Evolutionary conservation across 2,113 vertebrate species (phyloP).

Genomic region (Cichladusa arquata): DNA sequence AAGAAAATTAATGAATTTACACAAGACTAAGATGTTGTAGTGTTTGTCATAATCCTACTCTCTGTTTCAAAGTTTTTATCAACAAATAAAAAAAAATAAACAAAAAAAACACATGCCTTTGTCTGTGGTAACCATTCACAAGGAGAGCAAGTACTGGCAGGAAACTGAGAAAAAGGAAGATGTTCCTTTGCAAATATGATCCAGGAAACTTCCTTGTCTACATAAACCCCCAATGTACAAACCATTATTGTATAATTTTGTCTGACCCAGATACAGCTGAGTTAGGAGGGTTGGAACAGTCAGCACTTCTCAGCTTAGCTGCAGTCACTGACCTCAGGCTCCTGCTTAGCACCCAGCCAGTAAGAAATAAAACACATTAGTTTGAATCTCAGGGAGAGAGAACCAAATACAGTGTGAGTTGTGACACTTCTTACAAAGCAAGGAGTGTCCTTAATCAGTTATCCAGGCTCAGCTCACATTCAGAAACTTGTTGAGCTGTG

Average conservation of each 20-base stretch:
- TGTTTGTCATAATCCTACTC: neutral
- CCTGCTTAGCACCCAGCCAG: neutral
- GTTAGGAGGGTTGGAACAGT: neutral
- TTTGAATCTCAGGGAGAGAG: neutral
- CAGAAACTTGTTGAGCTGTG: neutral
- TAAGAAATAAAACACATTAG: neutral
- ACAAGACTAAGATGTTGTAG: neutral
- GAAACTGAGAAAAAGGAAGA: fast-evolving
- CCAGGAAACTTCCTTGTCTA: neutral
- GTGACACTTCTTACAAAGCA: neutral
- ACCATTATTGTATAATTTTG: neutral
- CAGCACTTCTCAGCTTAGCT: neutral
- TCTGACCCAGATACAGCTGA: neutral
- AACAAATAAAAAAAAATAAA: neutral
- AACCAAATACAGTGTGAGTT: neutral
- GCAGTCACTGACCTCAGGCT: neutral
- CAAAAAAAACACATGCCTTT: neutral
- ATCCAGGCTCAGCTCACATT: neutral
- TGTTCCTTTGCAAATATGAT: neutral
- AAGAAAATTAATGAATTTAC: neutral
- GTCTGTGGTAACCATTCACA: neutral
- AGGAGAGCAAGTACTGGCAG: neutral
- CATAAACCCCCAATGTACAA: neutral
- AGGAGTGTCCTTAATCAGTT: neutral
- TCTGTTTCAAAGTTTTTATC: neutral